A percentile compares a stretch with the other conserved stretches of the same genome.
These are phyloP conservation scores for Erythrocercus mccallii DNA, from an alignment of 2,113 vertebrate species.

Conservation along the genomic window DNA sequence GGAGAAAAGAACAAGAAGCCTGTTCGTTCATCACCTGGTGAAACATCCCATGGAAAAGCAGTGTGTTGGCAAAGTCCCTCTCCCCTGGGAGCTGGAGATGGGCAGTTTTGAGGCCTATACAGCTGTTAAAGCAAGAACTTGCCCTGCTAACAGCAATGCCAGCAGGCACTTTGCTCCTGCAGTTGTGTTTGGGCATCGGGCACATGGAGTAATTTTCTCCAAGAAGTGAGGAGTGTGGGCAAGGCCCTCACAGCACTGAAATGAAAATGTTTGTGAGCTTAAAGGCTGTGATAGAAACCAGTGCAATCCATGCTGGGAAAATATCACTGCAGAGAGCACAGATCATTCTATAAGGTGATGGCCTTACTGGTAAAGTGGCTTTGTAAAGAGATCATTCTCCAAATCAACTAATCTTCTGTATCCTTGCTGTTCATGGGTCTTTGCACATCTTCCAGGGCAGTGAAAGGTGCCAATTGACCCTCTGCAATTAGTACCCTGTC, in stretches of 20 bases:
- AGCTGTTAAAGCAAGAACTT: background rate
- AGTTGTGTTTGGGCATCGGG: background rate
- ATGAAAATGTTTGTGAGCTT: background rate
- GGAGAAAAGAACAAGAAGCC: background rate
- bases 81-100: background rate
- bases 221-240: background rate
- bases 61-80: background rate
- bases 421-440: background rate
- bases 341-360: background rate
- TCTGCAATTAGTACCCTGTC: background rate
- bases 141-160: background rate
- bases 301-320: background rate
- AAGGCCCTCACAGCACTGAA: background rate
- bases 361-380: background rate
- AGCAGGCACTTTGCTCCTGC: background rate
- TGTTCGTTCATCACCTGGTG: background rate
- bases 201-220: background rate
- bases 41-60: background rate
- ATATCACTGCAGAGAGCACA: background rate
- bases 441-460: background rate
- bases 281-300: background rate
- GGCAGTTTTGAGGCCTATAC: background rate
- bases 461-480: background rate
- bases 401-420: background rate
- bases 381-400: background rate